A percentile compares a stretch with the other conserved stretches of the same genome.
phyloP scores from a whole-genome alignment of 2,113 vertebrate genomes.

The Mastomys natalensis region DNA sequence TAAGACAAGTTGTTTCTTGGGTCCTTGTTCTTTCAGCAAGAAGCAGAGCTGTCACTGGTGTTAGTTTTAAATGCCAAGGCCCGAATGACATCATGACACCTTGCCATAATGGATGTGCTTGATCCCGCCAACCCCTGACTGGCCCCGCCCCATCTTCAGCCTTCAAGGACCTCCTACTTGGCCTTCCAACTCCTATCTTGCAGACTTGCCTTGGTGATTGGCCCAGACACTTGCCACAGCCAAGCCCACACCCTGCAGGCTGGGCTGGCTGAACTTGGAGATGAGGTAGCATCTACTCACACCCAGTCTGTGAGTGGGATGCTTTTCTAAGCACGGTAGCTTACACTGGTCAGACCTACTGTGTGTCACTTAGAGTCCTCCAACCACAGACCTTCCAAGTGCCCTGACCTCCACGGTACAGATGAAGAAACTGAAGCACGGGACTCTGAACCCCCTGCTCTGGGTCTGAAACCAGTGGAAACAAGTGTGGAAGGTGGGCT shows the following conservation, averaged over 20 bases:
- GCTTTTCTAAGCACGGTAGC: background rate
- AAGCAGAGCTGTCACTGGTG: background rate
- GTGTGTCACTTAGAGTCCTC: background rate
- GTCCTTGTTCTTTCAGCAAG: background rate
- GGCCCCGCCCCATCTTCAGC: background rate
- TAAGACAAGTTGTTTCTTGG: background rate
- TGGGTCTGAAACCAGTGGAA: background rate
- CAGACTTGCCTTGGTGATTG: fast-evolving
- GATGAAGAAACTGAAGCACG: background rate
- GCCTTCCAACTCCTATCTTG: background rate
- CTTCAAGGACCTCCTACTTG: background rate
- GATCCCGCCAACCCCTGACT: background rate
- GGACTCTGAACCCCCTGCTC: background rate
- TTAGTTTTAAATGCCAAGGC: background rate
- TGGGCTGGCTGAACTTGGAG: background rate
- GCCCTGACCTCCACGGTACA: background rate
- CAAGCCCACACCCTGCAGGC: background rate
- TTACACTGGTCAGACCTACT: background rate
- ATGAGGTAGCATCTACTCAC: background rate
- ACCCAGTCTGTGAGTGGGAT: background rate
- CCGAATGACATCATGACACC: background rate
- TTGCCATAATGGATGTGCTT: background rate
- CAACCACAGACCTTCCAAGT: background rate
- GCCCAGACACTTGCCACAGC: background rate
- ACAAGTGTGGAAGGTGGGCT: background rate